These are phyloP conservation scores for Euleptes europaea DNA, from an alignment of 2,113 vertebrate genomes.

Conservation along the genomic window DNA sequence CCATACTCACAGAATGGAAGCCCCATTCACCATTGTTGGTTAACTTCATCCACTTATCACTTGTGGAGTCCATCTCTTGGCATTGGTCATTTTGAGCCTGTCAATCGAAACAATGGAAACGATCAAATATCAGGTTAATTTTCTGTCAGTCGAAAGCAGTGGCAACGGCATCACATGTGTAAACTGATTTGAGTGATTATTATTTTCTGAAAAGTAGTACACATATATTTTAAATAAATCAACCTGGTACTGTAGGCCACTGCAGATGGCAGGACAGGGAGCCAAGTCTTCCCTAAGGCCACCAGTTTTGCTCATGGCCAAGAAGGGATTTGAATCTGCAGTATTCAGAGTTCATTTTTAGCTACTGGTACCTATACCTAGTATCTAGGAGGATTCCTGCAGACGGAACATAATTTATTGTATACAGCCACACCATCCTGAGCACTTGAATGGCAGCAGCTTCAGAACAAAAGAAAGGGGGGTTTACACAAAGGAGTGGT, in stretches of 20 bases:
- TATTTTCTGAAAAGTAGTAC: no score
- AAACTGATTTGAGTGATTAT: no score
- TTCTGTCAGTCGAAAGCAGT: neutral
- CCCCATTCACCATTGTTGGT: constrained; percentile 91
- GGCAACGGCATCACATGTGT: neutral
- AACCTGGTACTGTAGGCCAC: no score
- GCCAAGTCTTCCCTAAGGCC: no score
- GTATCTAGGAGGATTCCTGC: neutral
- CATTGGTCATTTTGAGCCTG: constrained; percentile 99
- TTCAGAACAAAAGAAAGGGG: neutral
- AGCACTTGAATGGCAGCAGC: neutral
- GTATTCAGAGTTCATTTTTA: no score
- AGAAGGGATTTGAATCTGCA: no score
- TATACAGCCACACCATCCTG: neutral
- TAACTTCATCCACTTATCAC: constrained; percentile 91
- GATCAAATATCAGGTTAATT: neutral
- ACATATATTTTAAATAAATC: no score
- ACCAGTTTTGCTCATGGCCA: no score
- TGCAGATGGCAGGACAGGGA: no score
- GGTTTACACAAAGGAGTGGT: neutral
- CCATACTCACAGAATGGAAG: constrained; percentile 82
- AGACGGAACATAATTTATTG: neutral
- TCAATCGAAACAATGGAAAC: constrained; percentile 39
- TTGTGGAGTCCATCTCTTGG: constrained; percentile 89
- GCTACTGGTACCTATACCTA: neutral